These are phyloP conservation scores for Stomatorhinus walkeri DNA, from an alignment of 2,797 vertebrate species.

Conservation along the genomic window DNA sequence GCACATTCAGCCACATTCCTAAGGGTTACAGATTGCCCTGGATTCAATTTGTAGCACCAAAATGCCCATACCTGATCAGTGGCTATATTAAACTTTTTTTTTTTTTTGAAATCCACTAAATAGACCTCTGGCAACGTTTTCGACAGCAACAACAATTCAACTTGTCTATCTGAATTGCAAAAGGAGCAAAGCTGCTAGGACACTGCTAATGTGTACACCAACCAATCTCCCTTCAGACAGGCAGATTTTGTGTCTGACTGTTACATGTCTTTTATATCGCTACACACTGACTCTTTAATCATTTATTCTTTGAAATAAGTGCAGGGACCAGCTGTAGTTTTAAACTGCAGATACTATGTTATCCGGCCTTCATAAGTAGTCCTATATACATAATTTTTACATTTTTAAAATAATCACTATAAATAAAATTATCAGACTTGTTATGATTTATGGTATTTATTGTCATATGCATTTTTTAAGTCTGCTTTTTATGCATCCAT, in stretches of 20 bases:
- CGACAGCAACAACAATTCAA: constrained; percentile 44
- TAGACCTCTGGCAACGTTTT: constrained; percentile 42
- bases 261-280: constrained; percentile 9
- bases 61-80: constrained; percentile 46
- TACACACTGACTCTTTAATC: not conserved
- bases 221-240: constrained; percentile 25
- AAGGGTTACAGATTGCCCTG: constrained; percentile 52
- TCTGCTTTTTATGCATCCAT: not conserved
- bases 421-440: not conserved
- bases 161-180: constrained; percentile 55
- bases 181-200: constrained; percentile 37
- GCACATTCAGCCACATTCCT: constrained; percentile 45
- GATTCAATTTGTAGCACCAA: constrained; percentile 60
- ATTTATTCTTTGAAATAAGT: not conserved
- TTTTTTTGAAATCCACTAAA: constrained; percentile 27
- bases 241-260: not conserved
- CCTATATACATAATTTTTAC: not conserved
- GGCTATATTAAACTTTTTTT: constrained; percentile 42
- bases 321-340: constrained; percentile 11
- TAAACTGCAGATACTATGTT: not conserved
- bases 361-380: not conserved
- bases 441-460: not conserved
- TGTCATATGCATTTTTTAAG: not conserved
- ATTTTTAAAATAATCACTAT: not conserved
- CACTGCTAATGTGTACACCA: constrained; percentile 44